A percentile compares a stretch with the other conserved stretches of the same genome.
phyloP scores from a whole-genome alignment of 1,140 invertebrate species.

The Drosophila bocki region DNA sequence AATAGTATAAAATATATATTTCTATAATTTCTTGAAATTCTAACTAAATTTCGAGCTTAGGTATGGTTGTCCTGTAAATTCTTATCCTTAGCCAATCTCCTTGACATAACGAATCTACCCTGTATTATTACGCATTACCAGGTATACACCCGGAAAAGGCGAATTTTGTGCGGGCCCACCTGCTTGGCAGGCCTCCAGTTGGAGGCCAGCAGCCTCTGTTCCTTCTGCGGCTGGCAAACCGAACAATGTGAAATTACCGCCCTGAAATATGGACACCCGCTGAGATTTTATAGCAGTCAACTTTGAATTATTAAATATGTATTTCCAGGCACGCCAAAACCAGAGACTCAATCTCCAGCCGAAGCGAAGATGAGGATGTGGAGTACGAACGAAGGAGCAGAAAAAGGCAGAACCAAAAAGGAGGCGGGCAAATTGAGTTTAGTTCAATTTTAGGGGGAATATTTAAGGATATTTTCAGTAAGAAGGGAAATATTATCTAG shows the following conservation, averaged over 20 bases:
- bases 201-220: conserved; percentile 15
- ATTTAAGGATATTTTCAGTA: conserved; percentile 4
- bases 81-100: too few relatives aligned
- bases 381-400: conserved; percentile 9
- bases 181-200: conserved; percentile 52
- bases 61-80: too few relatives aligned
- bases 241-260: conserved; percentile 79
- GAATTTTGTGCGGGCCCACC: conserved; percentile 46
- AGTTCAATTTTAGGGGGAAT: conserved; percentile 38
- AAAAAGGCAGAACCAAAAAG: neutral
- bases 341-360: conserved; percentile 50
- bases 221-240: conserved; percentile 31
- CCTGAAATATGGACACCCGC: conserved; percentile 75
- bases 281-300: conserved; percentile 82
- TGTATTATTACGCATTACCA: conserved; percentile 1
- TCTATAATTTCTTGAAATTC: too few relatives aligned
- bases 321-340: conserved; percentile 66
- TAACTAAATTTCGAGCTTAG: too few relatives aligned
- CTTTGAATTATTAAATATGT: conserved; percentile 83
- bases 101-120: conserved; percentile 10
- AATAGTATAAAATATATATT: too few relatives aligned
- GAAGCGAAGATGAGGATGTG: conserved; percentile 13
- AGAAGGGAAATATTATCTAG: conserved; percentile 4
- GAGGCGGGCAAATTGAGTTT: conserved; percentile 24
- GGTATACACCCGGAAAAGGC: conserved; percentile 17